These are phyloP conservation scores for Poliocrania exsul DNA, from an alignment of 2,797 vertebrate species.

Conservation along the genomic window DNA sequence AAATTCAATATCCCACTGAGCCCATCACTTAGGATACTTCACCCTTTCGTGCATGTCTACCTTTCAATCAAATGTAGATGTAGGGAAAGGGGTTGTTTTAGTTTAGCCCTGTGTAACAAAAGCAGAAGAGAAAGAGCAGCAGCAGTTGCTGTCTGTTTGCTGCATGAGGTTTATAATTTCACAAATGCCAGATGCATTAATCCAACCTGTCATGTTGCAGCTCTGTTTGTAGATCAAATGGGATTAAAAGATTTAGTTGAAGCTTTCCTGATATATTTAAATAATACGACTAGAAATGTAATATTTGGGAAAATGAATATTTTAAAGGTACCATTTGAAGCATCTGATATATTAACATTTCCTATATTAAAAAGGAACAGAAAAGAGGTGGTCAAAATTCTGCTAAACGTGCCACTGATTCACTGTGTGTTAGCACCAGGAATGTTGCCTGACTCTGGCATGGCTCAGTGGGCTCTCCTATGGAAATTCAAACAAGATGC, in stretches of 20 bases:
- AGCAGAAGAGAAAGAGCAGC: constrained; percentile 14
- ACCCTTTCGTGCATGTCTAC: constrained; percentile 25
- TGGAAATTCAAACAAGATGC: background rate
- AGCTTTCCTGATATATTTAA: constrained; percentile 65
- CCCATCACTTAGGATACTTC: constrained; percentile 54
- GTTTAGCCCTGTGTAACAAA: constrained; percentile 34
- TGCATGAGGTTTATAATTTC: constrained; percentile 65
- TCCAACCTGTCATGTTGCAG: constrained; percentile 61
- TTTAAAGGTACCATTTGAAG: background rate
- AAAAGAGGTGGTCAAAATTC: background rate
- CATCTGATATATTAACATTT: background rate
- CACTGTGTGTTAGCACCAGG: background rate
- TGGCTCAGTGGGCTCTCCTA: background rate
- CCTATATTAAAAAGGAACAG: background rate
- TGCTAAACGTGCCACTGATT: background rate
- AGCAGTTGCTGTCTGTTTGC: constrained; percentile 55
- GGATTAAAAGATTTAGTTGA: constrained; percentile 64
- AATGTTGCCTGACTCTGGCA: background rate
- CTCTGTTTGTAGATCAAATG: constrained; percentile 66
- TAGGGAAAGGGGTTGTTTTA: constrained; percentile 31
- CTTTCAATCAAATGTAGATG: constrained; percentile 58
- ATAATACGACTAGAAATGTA: constrained; percentile 55
- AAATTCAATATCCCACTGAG: constrained; percentile 69
- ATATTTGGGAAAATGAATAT: constrained; percentile 36
- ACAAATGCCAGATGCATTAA: constrained; percentile 67